Evolutionary conservation across 2,888 invertebrate genomes (phyloP), one percentile per base, ranked within the genome.

Genomic region (Trichopoda pennipes): DNA sequence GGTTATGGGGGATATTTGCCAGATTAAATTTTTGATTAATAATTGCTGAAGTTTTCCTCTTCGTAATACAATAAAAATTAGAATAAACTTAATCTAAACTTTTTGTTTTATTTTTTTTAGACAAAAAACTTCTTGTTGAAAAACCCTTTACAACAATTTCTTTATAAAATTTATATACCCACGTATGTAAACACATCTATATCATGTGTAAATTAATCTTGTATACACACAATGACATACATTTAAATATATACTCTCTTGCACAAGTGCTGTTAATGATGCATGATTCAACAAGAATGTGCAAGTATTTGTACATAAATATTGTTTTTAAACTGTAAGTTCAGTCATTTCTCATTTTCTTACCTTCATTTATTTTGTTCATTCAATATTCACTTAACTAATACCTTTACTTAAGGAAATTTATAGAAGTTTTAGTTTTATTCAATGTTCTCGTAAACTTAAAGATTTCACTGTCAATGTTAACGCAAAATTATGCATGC

Each of bases 391-490:
- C 49, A 56, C 58, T 38, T 49, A 38, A 56, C 28, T 75, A 35
- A 58, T 56, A 66, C 64, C 58, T 28, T 21, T 23, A 16, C 56
- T 56, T 64, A 51, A 53, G 55, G 17, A 47, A 58, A 42, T 74
- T 63, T 19, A 12, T 51, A 12, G 16, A 49, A 23, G 49, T 61
- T 49, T 38, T 56, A 23, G 8, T 49, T 70, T 44, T 58, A 73
- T 21, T 32, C 78, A 49, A 28, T 21, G 38, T n/a, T n/a, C n/a
- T n/a, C n/a, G n/a, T 68, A 66, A 81, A 73, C 56, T 77, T 81
- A 73, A 58, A 63, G 73, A 69, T 69, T 82, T 82, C 75, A 79
- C 81, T 82, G 81, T 79, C 81, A 82, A 74, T 74, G 74, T 81
- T 81, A 81, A 78, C 19, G 60, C 47, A 78, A 79, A 79, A 75